Base-by-base conservation (phyloP, 2,888 invertebrate species). In the Pandemis heparana region DNA sequence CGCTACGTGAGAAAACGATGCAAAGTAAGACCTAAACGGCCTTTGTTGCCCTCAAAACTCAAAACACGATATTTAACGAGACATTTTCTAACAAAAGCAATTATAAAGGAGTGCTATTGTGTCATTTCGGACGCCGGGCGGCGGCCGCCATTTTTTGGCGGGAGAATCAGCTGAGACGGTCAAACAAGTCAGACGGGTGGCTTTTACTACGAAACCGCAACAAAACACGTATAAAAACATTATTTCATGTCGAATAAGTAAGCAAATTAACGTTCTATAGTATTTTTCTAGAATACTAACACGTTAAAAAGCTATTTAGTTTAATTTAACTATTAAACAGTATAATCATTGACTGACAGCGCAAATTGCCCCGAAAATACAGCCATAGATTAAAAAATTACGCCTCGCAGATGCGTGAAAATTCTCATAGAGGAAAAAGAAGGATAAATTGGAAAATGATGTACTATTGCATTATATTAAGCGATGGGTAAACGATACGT, bases 51-150 rank as follows among this genome's bases (percentile, higher is more conserved):
- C 62, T 72, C 12, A 23, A 6, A 56, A 23, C 10, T 16, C 77
- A 78, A 81, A 79, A 80, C 79, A 77, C 60, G 78, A 78, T 78
- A 78, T 80, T 77, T 78, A 77, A 80, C 77, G 75, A 79, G 77
- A 78, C 75, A 77, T 79, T 78, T 78, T 41, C 75, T 74, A 73
- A 81, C 79, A 80, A 80, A 74, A 77, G 77, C 77, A 70, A 77
- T 77, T 74, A 75, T 77, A 78, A 78, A 78, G 69, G 75, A 69
- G 69, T 77, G 63, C 76, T 78, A 74, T 78, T 78, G 77, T 75
- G 59, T 23, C 59, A 62, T 66, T 48, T 61, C 59, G 53, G 66
- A 32, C 56, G 70, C 43, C 59, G 75, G 63, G 64, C 70, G 32
- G 41, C 61, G 67, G 77, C 43, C 78, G 77, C 75, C 74, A 76